Base-by-base conservation (phyloP, 2,888 invertebrate genomes). In the Tenthredo distinguenda region DNA sequence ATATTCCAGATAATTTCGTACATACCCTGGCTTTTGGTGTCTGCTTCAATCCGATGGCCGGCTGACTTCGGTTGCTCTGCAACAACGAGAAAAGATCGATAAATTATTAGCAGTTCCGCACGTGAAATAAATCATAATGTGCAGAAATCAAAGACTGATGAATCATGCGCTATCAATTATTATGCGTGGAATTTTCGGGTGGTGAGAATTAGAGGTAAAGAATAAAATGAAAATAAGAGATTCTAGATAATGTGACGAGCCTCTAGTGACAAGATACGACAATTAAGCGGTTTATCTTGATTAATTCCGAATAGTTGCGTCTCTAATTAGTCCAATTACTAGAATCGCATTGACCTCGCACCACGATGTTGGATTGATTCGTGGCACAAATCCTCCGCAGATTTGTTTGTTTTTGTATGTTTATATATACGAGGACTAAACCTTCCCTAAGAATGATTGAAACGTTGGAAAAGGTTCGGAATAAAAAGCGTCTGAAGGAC, bases 1-100 rank as follows among this genome's bases (percentile, higher is more conserved):
- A n/a, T 55, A 55, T 55, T 68, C 1, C 7, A 18, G 0, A 26
- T 34, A 26, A 2, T 1, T 68, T 12, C 26, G 34, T 18, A 68
- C 68, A 18, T 93, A 96, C 96, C 95, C 96, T 94, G 86, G 95
- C 94, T 93, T 96, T 96, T 84, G 96, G 95, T 76, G 96, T 95
- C 91, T 96, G 96, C 91, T 96, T 96, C 86, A 96, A 90, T 85
- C 96, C 96, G 87, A 96, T 96, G 79, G 96, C 96, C 65, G 96
- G 96, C 89, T 96, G 96, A 90, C 96, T 96, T 91, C 96, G 93
- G 91, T 96, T 96, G 90, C 96, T 96, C 96, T 96, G 95, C 62
- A 95, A 95, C 90, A 88, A 90, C 90, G 88, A 87, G 84, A 77
- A 83, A 12, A 85, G 47, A 72, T 10, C 47, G 31, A 81, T 65